phyloP scores from a whole-genome alignment of 2,888 invertebrate genomes.

The Lamproptera curius region DNA sequence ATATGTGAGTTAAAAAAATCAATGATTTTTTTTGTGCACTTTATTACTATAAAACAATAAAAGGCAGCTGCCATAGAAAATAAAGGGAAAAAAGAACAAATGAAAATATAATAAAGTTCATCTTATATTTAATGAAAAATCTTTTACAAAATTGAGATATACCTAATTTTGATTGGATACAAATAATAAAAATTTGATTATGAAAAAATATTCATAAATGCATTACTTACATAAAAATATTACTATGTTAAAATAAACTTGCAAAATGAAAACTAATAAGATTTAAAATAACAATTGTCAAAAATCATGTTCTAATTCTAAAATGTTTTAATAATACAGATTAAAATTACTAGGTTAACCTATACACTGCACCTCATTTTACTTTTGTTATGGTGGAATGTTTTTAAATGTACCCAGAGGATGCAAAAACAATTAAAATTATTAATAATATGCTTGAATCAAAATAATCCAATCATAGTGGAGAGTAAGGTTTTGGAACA shows the following conservation, averaged over 20 bases:
- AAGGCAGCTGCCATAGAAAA: too few relatives aligned
- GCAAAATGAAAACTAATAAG: constrained; percentile 29
- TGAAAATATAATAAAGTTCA: constrained; percentile 26
- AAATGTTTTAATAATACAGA: constrained; percentile 20
- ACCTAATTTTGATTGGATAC: constrained; percentile 51
- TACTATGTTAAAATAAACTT: constrained; percentile 32
- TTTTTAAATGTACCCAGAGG: constrained; percentile 20
- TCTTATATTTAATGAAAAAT: constrained; percentile 68
- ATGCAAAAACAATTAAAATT: constrained; percentile 17
- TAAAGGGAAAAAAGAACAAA: constrained; percentile 8
- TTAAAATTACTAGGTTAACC: constrained; percentile 24
- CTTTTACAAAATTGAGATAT: constrained; percentile 69
- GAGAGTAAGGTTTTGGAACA: neutral
- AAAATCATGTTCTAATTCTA: constrained; percentile 29
- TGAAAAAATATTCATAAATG: constrained; percentile 51
- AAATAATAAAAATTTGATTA: constrained; percentile 40
- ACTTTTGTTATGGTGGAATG: constrained; percentile 26
- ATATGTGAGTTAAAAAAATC: too few relatives aligned
- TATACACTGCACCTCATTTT: constrained; percentile 25
- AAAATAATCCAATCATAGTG: neutral
- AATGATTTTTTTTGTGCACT: too few relatives aligned
- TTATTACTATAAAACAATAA: too few relatives aligned
- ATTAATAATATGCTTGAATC: constrained; percentile 9
- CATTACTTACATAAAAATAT: constrained; percentile 48
- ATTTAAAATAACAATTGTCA: constrained; percentile 27